Evolutionary conservation across 2,113 vertebrate genomes (phyloP), one percentile per base, ranked within the genome.

Genomic region (Geothlypis trichas): DNA sequence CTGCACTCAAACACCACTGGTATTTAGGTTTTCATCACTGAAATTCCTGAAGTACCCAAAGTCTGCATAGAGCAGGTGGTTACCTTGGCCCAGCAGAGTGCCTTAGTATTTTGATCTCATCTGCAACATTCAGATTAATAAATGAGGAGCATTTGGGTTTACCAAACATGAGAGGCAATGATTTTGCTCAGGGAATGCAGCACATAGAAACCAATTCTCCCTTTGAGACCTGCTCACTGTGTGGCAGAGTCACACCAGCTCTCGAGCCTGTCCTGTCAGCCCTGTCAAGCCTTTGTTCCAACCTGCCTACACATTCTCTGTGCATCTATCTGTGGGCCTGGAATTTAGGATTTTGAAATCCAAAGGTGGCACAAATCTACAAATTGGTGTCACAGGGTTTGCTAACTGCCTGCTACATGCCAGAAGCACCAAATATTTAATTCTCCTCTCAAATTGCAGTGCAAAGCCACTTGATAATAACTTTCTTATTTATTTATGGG

Each of bases 161-260:
- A 85, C 19, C 33, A 69, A 21, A 73, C 5, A 69, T 14, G 24
- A 73, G 4, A 5, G 21, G 3, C 20, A 18, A 9, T 24, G 27
- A 35, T 39, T 91, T 57, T 44, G 30, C 51, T 75, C 23, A 63
- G 46, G 13, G 27, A 47, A 46, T 44, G 41, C 21, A 54, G 23
- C 54, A 30, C 23, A 15, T 1, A 5, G 58, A 69, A 84, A 31
- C 9, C 42, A 72, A 12, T 11, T 49, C 26, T 54, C 16, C 41
- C 12, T 31, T 15, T 2, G 2, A 71, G 42, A 44, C 0, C 1
- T 2, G 4, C 13, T 59, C 7, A 6, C 20, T 14, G 16, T 2
- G 2, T 14, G 62, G 30, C 13, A 73, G 17, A 58, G 27, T 44
- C 24, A 30, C 19, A 52, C 8, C 24, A 10, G 17, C 62, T 49